phyloP scores from a whole-genome alignment of 2,113 vertebrate species.

The Candoia aspera region DNA sequence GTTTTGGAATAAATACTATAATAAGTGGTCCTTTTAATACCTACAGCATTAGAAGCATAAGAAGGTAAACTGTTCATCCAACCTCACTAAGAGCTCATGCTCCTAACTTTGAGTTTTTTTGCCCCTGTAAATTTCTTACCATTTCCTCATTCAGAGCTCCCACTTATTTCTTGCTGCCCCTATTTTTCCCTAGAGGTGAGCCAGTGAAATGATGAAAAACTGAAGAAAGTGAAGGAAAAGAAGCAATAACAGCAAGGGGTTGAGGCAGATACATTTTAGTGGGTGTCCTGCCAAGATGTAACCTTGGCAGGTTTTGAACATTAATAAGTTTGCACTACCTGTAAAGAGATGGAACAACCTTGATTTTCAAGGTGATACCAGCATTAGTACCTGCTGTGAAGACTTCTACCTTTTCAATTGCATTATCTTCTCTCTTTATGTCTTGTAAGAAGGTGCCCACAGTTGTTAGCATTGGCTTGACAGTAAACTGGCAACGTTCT shows the following conservation, averaged over 20 bases:
- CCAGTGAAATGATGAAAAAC: background rate
- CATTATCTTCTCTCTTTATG: constrained; percentile 84
- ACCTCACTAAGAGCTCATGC: background rate
- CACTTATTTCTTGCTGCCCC: background rate
- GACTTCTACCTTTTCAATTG: constrained; percentile 72
- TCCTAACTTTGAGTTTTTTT: background rate
- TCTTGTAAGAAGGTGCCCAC: constrained; percentile 83
- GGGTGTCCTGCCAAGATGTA: background rate
- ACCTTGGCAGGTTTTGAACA: background rate
- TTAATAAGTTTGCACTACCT: background rate
- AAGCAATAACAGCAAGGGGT: background rate
- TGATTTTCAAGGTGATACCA: background rate
- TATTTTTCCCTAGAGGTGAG: background rate
- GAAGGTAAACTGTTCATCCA: background rate
- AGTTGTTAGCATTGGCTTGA: constrained; percentile 82
- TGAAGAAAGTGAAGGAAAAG: background rate
- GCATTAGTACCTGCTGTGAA: constrained; percentile 74
- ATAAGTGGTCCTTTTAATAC: background rate
- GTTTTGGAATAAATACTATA: background rate
- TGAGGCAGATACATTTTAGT: too few species aligned
- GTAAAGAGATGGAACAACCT: background rate
- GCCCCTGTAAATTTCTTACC: background rate
- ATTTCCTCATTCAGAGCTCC: background rate
- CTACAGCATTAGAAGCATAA: background rate
- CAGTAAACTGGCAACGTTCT: constrained; percentile 86